Evolutionary conservation across 2,888 invertebrate genomes (phyloP), one percentile per base, ranked within the genome.

Genomic region (Calameuta filiformis): DNA sequence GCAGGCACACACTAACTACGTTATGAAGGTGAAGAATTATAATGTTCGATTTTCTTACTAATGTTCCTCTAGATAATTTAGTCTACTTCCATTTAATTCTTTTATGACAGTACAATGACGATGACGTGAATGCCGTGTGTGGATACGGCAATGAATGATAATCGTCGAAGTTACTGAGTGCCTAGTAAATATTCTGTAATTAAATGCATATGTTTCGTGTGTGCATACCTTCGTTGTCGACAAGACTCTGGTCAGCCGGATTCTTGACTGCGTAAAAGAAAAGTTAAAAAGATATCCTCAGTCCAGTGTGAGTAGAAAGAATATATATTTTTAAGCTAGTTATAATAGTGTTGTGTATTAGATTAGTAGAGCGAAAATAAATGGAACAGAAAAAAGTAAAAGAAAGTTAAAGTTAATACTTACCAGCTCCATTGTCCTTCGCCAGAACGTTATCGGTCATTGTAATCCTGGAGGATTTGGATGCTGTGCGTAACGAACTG

Each of bases 401-500:
- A 76, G 73, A 34, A 69, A 73, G 34, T 34, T 69, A 73, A 76
- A 73, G 73, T 56, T 75, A n/a, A 69, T 75, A 92, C 91, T 92
- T 93, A 95, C 95, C 95, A 93, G 94, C 94, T 79, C 93, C 93
- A 84, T 94, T 95, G 83, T 96, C 96, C 90, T 95, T 95, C 77
- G 95, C 94, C 75, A 96, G 93, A 86, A 96, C 95, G 86, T 95
- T 95, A 73, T 97, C 96, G 0, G 96, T 95, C 94, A 97, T 96
- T 40, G 97, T 97, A 82, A 99, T 95, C 92, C 97, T 97, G 35
- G 98, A 98, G 0, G 97, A 97, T 87, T 96, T 96, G 37, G 97
- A 97, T 33, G 98, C 98, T n/a, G 98, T 97, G 73, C 98, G 95
- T 80, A 99, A 94, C 85, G 98, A 97, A 23, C 99, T 99, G 92